Conservation (phyloP, 2,888 invertebrate species). For the Erebia ligea region DNA sequence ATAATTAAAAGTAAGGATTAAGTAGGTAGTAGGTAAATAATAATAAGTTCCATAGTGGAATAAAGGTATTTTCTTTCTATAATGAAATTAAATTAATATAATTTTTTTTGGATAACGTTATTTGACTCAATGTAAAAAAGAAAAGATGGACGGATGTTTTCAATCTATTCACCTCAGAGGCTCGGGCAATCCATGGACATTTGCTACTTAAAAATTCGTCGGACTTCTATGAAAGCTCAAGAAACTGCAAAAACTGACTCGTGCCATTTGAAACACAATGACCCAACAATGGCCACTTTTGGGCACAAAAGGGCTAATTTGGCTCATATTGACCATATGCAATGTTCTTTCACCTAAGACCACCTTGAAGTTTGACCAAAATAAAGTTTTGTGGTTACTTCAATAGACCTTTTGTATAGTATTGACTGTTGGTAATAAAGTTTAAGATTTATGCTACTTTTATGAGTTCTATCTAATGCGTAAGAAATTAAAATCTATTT, state of each 20-base stretch:
- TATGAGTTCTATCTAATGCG: neutral
- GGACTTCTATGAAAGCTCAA: neutral
- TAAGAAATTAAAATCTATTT: constrained; percentile 9
- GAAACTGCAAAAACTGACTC: constrained; percentile 49
- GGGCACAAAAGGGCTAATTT: constrained; percentile 36
- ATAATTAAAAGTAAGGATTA: too few species aligned
- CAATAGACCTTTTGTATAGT: constrained; percentile 32
- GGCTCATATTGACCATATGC: constrained; percentile 32
- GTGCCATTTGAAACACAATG: constrained; percentile 44
- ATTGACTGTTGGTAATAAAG: constrained; percentile 16
- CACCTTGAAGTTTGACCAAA: constrained; percentile 63
- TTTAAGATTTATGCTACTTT: constrained; percentile 19
- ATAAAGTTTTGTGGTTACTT: constrained; percentile 55
- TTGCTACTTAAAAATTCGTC: constrained; percentile 7
- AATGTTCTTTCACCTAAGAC: constrained; percentile 48
- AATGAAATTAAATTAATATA: too few species aligned
- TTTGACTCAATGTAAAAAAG: too few species aligned
- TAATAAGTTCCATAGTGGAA: too few species aligned
- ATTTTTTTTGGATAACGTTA: too few species aligned
- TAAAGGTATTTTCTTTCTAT: too few species aligned
- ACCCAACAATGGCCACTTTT: constrained; percentile 21
- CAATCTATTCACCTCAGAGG: too few species aligned
- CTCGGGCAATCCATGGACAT: neutral
- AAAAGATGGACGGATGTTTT: too few species aligned
- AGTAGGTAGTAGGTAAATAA: too few species aligned